Conservation (phyloP, 2,113 vertebrate genomes). For the Triplophysa siluroides region DNA sequence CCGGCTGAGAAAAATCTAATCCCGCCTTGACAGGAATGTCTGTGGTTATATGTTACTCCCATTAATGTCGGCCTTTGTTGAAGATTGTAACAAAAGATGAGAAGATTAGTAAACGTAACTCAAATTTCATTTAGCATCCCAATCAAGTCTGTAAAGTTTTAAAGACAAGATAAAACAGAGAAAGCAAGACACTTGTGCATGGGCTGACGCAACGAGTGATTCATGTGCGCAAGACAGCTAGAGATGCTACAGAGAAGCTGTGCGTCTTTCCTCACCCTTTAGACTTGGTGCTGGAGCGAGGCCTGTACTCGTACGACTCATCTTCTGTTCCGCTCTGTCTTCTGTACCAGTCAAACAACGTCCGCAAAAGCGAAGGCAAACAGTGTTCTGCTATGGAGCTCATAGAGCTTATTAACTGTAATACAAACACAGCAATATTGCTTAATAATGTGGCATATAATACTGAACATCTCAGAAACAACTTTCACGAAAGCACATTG, state of each 20-base stretch:
- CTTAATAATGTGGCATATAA: background rate
- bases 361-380: conserved; percentile 98
- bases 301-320: conserved; percentile 94
- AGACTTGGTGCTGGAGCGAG: conserved; percentile 94
- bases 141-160: too few species aligned
- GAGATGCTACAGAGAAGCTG: background rate
- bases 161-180: too few species aligned
- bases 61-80: too few species aligned
- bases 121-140: too few species aligned
- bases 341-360: conserved; percentile 98
- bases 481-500: too few species aligned
- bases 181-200: too few species aligned
- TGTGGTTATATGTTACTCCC: too few species aligned
- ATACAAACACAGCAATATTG: conserved; percentile 25
- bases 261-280: conserved; percentile 82
- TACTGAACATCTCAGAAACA: background rate
- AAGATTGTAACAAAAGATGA: too few species aligned
- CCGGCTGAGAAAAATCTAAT: too few species aligned
- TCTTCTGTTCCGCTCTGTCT: conserved; percentile 96
- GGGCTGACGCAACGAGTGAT: too few species aligned
- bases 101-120: too few species aligned
- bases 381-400: conserved; percentile 99
- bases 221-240: background rate
- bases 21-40: too few species aligned
- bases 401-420: conserved; percentile 99